Conservation (phyloP, 2,113 vertebrate genomes). For the Saccopteryx bilineata region DNA sequence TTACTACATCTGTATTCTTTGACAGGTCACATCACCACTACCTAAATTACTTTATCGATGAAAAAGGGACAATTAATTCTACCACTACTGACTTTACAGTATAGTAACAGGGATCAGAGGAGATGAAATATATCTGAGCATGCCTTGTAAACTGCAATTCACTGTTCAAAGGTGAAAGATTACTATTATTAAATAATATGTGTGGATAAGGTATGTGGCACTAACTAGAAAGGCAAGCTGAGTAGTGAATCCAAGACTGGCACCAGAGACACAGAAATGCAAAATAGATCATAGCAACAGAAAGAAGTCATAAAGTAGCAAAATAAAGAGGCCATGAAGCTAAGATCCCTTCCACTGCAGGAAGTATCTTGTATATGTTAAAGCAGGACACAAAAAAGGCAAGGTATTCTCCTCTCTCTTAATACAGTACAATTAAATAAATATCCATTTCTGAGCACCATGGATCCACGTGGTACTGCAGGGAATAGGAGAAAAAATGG, state of each 20-base stretch:
- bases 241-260: background rate
- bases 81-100: constrained; percentile 20
- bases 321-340: constrained; percentile 28
- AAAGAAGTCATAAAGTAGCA: constrained; percentile 3
- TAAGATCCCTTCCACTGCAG: background rate
- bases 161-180: constrained; percentile 32
- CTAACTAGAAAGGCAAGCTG: constrained; percentile 43
- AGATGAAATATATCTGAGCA: constrained; percentile 45
- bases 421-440: constrained; percentile 51
- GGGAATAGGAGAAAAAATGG: background rate
- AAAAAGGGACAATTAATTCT: constrained; percentile 61
- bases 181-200: constrained; percentile 36
- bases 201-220: background rate
- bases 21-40: background rate
- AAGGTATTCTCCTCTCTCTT: background rate
- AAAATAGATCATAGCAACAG: constrained; percentile 23
- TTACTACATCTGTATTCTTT: constrained; percentile 30
- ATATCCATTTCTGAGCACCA: constrained; percentile 10
- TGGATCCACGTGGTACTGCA: background rate
- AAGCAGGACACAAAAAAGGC: background rate
- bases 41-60: constrained; percentile 18
- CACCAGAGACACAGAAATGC: constrained; percentile 29
- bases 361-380: constrained; percentile 36
- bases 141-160: constrained; percentile 55
- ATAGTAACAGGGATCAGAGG: constrained; percentile 53